Percentiles rank a stretch among this genome's conserved stretches.
Evolutionary conservation across 2,113 vertebrate genomes (phyloP).

Genomic region (pig (Sus scrofa)): DNA sequence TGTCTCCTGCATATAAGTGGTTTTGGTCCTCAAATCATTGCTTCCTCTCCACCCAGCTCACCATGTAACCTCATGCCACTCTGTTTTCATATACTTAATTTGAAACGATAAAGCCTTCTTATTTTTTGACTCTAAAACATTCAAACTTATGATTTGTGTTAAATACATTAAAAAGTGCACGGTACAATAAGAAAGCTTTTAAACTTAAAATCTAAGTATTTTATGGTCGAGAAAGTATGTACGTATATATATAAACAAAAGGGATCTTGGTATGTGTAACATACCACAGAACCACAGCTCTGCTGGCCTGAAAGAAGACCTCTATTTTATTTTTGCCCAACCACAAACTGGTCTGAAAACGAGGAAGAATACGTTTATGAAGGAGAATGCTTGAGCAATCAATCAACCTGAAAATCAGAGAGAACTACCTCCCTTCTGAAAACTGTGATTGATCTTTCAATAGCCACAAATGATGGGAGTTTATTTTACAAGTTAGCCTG

Average conservation of each 20-base stretch:
- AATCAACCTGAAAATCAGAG: constrained; percentile 57
- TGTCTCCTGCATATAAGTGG: neutral
- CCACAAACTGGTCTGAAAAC: constrained; percentile 22
- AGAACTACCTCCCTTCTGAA: constrained; percentile 10
- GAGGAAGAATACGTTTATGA: constrained; percentile 48
- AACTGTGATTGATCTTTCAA: constrained; percentile 39
- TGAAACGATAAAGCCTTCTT: constrained; percentile 42
- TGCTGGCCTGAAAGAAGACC: neutral
- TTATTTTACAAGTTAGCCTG: neutral
- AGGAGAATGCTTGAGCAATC: constrained; percentile 42
- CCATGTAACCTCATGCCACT: constrained; percentile 29
- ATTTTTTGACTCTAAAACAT: constrained; percentile 39
- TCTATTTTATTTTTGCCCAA: constrained; percentile 38
- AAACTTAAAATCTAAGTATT: constrained; percentile 45
- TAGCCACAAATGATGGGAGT: neutral
- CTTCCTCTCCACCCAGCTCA: neutral
- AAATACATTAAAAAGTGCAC: neutral
- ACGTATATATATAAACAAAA: neutral
- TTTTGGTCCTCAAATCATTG: constrained; percentile 5
- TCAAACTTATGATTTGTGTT: neutral
- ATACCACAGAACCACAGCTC: neutral
- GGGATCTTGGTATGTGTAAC: neutral
- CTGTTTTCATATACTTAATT: constrained; percentile 30
- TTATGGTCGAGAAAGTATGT: neutral
- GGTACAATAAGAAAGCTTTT: constrained; percentile 42